A percentile compares a stretch with the other conserved stretches of the same genome.
These are phyloP conservation scores for Chionoecetes opilio DNA, from an alignment of 1,140 invertebrate genomes.

Conservation along the genomic window DNA sequence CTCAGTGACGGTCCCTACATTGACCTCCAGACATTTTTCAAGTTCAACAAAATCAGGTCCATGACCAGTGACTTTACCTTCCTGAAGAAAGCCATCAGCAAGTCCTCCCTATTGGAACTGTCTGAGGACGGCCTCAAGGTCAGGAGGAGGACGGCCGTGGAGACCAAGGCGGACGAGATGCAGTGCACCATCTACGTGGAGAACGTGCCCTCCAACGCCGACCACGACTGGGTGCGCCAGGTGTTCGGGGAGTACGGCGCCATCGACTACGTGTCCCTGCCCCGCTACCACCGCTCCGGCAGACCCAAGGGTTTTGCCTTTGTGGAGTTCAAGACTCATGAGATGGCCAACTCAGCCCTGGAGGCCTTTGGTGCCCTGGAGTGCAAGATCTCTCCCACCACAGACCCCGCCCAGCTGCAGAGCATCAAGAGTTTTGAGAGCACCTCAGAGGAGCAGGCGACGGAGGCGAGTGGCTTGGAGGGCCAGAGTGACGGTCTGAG, in stretches of 20 bases:
- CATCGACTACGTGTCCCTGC: constrained; percentile 71
- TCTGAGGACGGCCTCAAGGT: constrained; percentile 67
- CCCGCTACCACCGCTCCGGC: constrained; percentile 54
- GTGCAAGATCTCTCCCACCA: constrained; percentile 56
- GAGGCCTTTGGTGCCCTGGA: constrained; percentile 68
- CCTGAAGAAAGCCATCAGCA: constrained; percentile 59
- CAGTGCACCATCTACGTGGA: constrained; percentile 71
- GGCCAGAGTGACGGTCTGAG: background rate
- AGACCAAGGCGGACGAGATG: constrained; percentile 56
- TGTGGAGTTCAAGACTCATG: constrained; percentile 71
- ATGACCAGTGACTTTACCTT: constrained; percentile 65
- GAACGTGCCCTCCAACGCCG: constrained; percentile 66
- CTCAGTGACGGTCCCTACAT: constrained; percentile 46
- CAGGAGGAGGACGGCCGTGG: constrained; percentile 40
- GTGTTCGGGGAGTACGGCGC: constrained; percentile 64
- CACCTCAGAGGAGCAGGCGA: background rate
- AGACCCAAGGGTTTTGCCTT: constrained; percentile 73
- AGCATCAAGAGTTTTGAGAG: constrained; percentile 64
- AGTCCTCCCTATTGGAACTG: constrained; percentile 63
- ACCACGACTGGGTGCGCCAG: constrained; percentile 69
- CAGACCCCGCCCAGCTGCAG: constrained; percentile 58
- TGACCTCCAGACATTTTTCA: constrained; percentile 55
- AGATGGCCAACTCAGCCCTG: constrained; percentile 67
- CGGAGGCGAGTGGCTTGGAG: background rate
- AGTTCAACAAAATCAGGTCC: constrained; percentile 63